Evolutionary conservation across 2,797 vertebrate genomes (phyloP), one percentile per base, ranked within the genome.

Genomic region (Tenualosa thibaudeaui): DNA sequence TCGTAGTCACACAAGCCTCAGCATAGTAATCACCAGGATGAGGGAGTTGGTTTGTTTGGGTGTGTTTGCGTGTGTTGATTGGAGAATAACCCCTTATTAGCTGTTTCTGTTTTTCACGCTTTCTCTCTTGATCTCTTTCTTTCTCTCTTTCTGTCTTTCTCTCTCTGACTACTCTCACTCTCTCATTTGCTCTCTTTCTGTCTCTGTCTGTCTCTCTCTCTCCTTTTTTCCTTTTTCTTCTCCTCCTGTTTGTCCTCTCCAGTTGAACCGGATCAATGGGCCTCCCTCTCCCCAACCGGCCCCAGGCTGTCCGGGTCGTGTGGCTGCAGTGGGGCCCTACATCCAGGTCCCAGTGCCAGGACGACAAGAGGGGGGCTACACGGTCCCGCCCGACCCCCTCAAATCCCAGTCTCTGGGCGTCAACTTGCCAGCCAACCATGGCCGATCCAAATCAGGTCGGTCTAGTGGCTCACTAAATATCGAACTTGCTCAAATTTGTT

Each of bases 291-390:
- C 98, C 0, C 98, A 99, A 87, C 97, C 97, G 0, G 96, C 96
- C 46, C 84, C 96, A 83, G 96, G 96, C 82, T 94, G 95, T 17
- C 95, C 97, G 6, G 97, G 98, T 85, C 96, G 98, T 0, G 97
- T 99, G 2, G 98, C 98, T 13, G 98, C 98, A 0, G 98, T 99
- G 12, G 98, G 98, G 31, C 98, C 98, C 0, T 99, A 99, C 85
- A 98, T 99, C 89, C 98, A 99, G 87, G 96, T 98, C 82, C 98
- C 98, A 3, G 96, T 96, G 78, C 91, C 96, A 0, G 93, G 94
- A 75, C 91, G 94, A 54, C 93, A 93, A 89, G 95, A 96, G 46
- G 92, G 89, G 6, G 95, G 94, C 89, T 85, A 97, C 89, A 93
- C 93, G 71, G 58, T 94, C 9, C 97, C 97, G 0, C 96, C 96